A percentile compares a stretch with the other conserved stretches of the same genome.
phyloP scores from a whole-genome alignment of 2,113 vertebrate genomes.

The Electrona antarctica region DNA sequence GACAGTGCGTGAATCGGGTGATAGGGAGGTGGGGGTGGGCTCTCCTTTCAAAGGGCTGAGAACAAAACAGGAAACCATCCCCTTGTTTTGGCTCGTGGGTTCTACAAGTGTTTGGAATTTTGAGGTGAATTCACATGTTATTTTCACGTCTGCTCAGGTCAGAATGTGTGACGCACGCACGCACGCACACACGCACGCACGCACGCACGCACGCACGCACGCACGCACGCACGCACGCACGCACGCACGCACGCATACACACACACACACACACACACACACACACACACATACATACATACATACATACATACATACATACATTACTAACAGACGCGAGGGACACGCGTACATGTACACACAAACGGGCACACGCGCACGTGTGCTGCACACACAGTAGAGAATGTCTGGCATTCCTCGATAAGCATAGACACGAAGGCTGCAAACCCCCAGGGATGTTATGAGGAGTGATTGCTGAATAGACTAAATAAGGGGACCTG shows the following conservation, averaged over 20 bases:
- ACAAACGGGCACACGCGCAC: slow-evolving; percentile 31
- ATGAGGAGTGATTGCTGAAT: slow-evolving; percentile 53
- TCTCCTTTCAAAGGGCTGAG: slow-evolving; percentile 59
- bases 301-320: not conserved
- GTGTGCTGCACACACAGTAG: slow-evolving; percentile 19
- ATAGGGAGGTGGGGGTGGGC: slow-evolving; percentile 38
- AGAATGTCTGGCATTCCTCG: slow-evolving; percentile 73
- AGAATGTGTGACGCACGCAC: slow-evolving; percentile 28
- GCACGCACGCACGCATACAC: no score
- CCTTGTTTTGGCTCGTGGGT: slow-evolving; percentile 69
- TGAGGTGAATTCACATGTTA: slow-evolving; percentile 62
- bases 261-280: not conserved
- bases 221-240: not conserved
- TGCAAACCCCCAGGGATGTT: slow-evolving; percentile 55
- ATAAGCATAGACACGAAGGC: slow-evolving; percentile 66
- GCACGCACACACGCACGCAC: slow-evolving; percentile 15
- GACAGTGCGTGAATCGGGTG: not conserved
- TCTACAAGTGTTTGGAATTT: slow-evolving; percentile 74
- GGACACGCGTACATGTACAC: not conserved
- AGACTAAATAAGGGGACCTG: slow-evolving; percentile 71
- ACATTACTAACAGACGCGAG: not conserved
- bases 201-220: not conserved
- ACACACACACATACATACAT: not conserved
- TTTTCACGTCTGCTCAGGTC: slow-evolving; percentile 62
- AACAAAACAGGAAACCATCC: slow-evolving; percentile 75